Evolutionary conservation across 1,140 invertebrate species (phyloP), one percentile per base, ranked within the genome.

Genomic region (Drosophila willistoni): DNA sequence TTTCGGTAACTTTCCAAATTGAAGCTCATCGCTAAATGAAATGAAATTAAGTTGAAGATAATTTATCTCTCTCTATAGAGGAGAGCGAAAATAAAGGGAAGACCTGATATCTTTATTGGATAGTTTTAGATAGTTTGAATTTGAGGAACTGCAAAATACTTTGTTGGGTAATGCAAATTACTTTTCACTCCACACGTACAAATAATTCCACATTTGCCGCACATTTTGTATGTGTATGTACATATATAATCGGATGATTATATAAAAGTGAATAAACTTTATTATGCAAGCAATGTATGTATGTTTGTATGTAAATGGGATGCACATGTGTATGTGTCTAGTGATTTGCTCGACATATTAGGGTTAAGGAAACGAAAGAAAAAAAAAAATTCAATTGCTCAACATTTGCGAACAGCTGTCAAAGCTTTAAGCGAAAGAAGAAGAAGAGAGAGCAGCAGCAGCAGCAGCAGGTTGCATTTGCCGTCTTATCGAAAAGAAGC

Each of bases 381-480:
- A 36, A 76, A 39, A 36, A 76, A 55, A 77, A 77, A 70, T 77
- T 69, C 73, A 77, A 77, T 77, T 77, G 66, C 73, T 64, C 17
- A n/a, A 19, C 22, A 65, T 54, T 55, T 19, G 19, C 17, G 22
- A 17, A 14, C 73, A 77, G 61, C 75, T 77, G 75, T 77, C 73
- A 77, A 64, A 77, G 73, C 73, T 77, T 77, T 77, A 77, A 76
- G 73, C 66, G 22, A 3, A 25, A 60, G 44, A 47, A 60, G 29
- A 29, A 76, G 68, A 59, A n/a, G n/a, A n/a, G n/a, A n/a, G n/a
- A n/a, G n/a, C 60, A 60, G 44, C n/a, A n/a, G n/a, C n/a, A n/a
- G n/a, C n/a, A 51, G 66, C 60, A 69, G 76, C 73, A 77, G 64
- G 64, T 70, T 77, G 54, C 60, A 59, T 36, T 59, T 36, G 34